Evolutionary conservation across 2,888 invertebrate species (phyloP), one percentile per base, ranked within the genome.

Genomic region (Diplolepis rosae): DNA sequence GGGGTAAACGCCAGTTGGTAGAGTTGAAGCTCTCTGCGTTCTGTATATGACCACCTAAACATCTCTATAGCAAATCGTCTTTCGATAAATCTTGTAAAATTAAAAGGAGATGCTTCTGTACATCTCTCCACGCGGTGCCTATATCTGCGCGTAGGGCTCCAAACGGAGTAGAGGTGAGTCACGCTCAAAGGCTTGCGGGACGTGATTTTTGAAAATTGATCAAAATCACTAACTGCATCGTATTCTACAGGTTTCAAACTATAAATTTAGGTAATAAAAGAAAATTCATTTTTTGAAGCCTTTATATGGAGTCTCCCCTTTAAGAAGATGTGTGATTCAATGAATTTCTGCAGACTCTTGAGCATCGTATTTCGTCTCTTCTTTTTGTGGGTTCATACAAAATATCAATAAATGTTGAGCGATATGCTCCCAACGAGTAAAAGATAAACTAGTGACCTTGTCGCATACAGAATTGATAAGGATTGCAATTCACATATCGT

Each of bases 401-500:
- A 66, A 69, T 66, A n/a, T 52, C 67, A 75, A 72, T 48, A 70
- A 68, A 69, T 68, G 71, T 73, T 73, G 72, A 68, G 75, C 74
- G 71, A 74, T 73, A 71, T 77, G n/a, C n/a, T 73, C 50, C 71
- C 75, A 75, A 73, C 70, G 56, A 65, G 61, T 68, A 70, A 74
- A 80, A 80, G 80, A 84, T 80, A 81, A 79, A 74, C 68, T 68
- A 28, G 67, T 77, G 82, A 84, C 85, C 84, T 85, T 84, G 85
- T 68, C 77, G 75, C 77, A 70, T 78, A 78, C 74, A 73, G 77
- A 81, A 83, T 80, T 83, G 85, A 85, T 85, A 85, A 85, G 82
- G 78, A 80, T 82, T 82, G 80, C 82, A 84, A 83, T 83, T 82
- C 81, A 79, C 79, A 79, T 81, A 82, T 83, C 78, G 80, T 76